Conservation (phyloP, 2,113 vertebrate genomes). For the Lagopus muta region DNA sequence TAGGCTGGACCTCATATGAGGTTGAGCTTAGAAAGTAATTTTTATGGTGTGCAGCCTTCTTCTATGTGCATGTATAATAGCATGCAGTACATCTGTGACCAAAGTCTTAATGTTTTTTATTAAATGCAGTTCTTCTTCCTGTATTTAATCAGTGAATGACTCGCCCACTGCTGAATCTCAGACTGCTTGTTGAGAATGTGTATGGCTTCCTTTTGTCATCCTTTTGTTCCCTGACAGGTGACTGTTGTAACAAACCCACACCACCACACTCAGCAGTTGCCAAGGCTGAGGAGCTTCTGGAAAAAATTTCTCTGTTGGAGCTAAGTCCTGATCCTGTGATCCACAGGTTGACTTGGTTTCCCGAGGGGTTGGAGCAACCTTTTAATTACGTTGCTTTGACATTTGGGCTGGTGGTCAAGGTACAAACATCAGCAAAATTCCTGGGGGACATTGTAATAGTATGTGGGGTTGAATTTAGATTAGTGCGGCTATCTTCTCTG, state of each 20-base stretch:
- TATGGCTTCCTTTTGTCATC: not conserved
- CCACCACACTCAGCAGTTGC: not conserved
- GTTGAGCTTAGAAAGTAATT: not conserved
- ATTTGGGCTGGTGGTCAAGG: not conserved
- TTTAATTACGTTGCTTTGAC: not conserved
- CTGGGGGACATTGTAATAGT: not conserved
- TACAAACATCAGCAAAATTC: not conserved
- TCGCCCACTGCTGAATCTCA: not conserved
- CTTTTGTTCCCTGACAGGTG: not conserved
- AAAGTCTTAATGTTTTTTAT: not conserved
- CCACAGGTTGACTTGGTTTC: not conserved
- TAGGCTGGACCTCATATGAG: not conserved
- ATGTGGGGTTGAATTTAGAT: not conserved
- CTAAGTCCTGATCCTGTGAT: not conserved
- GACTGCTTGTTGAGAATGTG: not conserved
- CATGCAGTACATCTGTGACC: not conserved
- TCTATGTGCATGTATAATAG: rapidly evolving
- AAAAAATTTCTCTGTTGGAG: not conserved
- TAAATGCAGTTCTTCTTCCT: not conserved
- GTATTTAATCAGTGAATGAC: not conserved
- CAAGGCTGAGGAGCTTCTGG: not conserved
- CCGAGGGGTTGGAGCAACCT: not conserved
- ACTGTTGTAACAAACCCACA: not conserved
- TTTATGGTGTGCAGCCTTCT: not conserved
- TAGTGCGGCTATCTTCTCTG: not conserved